phyloP scores from a whole-genome alignment of 2,113 vertebrate species.

The Pseudopipra pipra region DNA sequence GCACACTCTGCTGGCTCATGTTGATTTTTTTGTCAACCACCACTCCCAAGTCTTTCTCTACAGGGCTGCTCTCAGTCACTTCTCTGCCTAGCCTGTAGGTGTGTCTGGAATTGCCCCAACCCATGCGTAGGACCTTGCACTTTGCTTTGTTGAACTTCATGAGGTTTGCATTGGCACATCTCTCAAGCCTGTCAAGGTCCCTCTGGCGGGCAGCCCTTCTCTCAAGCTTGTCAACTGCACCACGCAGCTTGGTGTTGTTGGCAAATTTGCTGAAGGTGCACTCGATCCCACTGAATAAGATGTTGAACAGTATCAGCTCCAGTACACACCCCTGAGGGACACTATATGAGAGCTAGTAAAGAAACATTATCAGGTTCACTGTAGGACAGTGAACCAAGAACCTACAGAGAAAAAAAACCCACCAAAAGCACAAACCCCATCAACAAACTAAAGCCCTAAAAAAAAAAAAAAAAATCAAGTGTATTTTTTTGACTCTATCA shows the following conservation, averaged over 20 bases:
- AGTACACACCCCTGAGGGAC: no score
- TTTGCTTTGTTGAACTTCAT: not conserved
- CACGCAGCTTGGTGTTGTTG: accelerated
- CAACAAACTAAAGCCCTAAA: not conserved
- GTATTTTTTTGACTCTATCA: not conserved
- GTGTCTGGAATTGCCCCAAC: not conserved
- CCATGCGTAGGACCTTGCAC: not conserved
- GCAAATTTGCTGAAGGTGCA: not conserved
- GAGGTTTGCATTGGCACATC: not conserved
- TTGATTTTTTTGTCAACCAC: not conserved
- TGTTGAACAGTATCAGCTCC: no score
- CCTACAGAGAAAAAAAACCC: not conserved
- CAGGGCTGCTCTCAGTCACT: not conserved
- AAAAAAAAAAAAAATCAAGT: not conserved
- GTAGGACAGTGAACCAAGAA: not conserved
- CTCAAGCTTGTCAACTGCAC: accelerated
- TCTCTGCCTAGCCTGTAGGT: not conserved
- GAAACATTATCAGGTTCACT: not conserved
- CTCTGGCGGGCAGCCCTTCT: not conserved
- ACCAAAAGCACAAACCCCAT: not conserved
- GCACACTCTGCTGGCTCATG: accelerated
- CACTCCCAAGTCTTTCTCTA: not conserved
- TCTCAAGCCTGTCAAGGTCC: not conserved
- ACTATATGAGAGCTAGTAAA: not conserved
- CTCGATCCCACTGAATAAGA: not conserved